A percentile compares a stretch with the other conserved stretches of the same genome.
Evolutionary conservation across 2,113 vertebrate species (phyloP).

Genomic region (Uria lomvia): DNA sequence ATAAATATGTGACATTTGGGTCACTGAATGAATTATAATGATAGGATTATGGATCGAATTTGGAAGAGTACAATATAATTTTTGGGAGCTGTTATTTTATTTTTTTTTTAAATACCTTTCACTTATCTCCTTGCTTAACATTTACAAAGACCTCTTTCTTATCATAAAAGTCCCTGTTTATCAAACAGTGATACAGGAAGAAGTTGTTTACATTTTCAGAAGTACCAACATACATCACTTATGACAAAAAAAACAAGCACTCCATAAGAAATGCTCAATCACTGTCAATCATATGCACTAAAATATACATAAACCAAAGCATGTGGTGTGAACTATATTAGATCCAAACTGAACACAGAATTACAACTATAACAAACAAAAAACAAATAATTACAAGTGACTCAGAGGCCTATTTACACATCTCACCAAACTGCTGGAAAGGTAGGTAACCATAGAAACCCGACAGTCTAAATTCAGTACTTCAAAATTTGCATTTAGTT

Average conservation of each 20-base stretch:
- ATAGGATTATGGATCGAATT: conserved; percentile 6
- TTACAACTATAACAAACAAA: conserved; percentile 78
- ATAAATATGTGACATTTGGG: conserved; percentile 36
- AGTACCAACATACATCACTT: conserved; percentile 85
- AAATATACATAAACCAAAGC: conserved; percentile 81
- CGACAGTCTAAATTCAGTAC: conserved; percentile 68
- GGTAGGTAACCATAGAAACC: conserved; percentile 75
- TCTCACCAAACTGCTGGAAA: conserved; percentile 67
- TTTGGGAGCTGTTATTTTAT: background rate
- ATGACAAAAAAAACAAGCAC: conserved; percentile 84
- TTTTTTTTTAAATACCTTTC: conserved; percentile 34
- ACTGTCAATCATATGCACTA: conserved; percentile 83
- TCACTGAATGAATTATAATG: conserved; percentile 30
- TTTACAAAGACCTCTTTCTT: conserved; percentile 69
- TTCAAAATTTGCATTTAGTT: conserved; percentile 70
- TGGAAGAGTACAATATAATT: background rate
- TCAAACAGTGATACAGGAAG: conserved; percentile 78
- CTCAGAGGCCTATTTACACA: conserved; percentile 73
- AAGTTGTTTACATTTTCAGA: conserved; percentile 84
- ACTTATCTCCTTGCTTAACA: conserved; percentile 57
- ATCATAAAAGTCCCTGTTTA: conserved; percentile 76
- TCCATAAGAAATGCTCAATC: conserved; percentile 80
- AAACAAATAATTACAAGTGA: conserved; percentile 79
- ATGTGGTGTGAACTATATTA: conserved; percentile 71
- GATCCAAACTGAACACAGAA: conserved; percentile 73